phyloP scores from a whole-genome alignment of 2,888 invertebrate genomes.

The Phengaris alcon region DNA sequence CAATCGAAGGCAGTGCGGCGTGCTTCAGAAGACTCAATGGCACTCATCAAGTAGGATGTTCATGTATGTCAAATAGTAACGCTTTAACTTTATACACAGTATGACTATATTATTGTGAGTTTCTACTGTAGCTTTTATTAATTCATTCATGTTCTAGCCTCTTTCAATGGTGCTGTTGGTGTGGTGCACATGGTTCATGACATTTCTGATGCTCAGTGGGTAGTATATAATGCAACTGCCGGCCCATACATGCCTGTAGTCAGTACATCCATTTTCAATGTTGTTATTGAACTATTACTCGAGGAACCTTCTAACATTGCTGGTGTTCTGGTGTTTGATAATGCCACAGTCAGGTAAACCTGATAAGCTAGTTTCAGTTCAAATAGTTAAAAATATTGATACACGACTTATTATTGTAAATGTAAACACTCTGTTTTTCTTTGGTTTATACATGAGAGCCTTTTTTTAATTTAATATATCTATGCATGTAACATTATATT shows the following conservation, averaged over 20 bases:
- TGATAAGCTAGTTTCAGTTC: background rate
- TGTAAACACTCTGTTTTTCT: background rate
- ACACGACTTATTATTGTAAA: background rate
- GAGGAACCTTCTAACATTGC: conserved; percentile 78
- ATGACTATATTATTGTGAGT: no score
- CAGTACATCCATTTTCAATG: conserved; percentile 80
- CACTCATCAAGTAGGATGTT: conserved; percentile 96
- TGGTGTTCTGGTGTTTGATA: conserved; percentile 82
- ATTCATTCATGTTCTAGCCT: conserved; percentile 74
- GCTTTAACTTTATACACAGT: no score
- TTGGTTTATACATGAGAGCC: no score
- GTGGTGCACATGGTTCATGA: conserved; percentile 86
- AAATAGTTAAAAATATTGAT: no score
- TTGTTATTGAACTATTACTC: conserved; percentile 75
- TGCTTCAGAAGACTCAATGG: conserved; percentile 96
- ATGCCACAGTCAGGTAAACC: conserved; percentile 60
- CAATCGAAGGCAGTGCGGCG: conserved; percentile 84
- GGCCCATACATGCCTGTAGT: conserved; percentile 90
- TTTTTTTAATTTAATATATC: no score
- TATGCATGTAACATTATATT: no score
- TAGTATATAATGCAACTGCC: conserved; percentile 85
- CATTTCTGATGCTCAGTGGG: conserved; percentile 84
- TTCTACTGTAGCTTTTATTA: background rate
- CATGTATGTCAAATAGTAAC: conserved; percentile 80
- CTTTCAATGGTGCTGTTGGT: conserved; percentile 89